These are phyloP conservation scores for Macrochelys suwanniensis DNA, from an alignment of 2,797 vertebrate species.

Conservation along the genomic window DNA sequence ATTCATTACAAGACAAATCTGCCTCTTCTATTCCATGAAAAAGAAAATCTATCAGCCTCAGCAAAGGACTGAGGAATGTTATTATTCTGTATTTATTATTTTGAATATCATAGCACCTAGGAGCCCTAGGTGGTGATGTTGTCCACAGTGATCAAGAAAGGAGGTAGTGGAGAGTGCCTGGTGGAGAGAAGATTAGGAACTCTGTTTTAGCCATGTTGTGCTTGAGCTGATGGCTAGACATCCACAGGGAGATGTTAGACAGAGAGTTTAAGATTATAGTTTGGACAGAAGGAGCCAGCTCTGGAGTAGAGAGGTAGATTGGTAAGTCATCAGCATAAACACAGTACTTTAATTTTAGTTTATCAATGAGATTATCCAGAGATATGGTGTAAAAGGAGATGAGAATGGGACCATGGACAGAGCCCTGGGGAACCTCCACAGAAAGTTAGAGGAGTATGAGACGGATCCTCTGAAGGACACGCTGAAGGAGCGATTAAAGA, in stretches of 20 bases:
- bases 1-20: neutral
- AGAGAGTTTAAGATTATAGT: neutral
- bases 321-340: too few relatives aligned
- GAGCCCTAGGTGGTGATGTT: neutral
- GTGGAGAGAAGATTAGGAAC: neutral
- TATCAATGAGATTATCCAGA: neutral
- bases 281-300: neutral
- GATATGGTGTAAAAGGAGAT: neutral
- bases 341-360: neutral
- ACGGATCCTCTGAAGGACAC: neutral
- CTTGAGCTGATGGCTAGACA: neutral
- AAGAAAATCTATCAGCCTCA: neutral
- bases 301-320: neutral
- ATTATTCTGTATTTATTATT: neutral
- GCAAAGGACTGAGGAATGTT: neutral
- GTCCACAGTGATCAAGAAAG: too few relatives aligned
- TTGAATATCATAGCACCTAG: neutral
- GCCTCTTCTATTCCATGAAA: neutral
- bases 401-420: too few relatives aligned
- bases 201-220: neutral
- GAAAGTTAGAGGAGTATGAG: too few relatives aligned
- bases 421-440: too few relatives aligned
- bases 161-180: neutral
- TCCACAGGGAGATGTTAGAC: neutral
- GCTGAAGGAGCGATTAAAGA: neutral